phyloP scores from a whole-genome alignment of 2,113 vertebrate species.

The Madoqua kirkii region DNA sequence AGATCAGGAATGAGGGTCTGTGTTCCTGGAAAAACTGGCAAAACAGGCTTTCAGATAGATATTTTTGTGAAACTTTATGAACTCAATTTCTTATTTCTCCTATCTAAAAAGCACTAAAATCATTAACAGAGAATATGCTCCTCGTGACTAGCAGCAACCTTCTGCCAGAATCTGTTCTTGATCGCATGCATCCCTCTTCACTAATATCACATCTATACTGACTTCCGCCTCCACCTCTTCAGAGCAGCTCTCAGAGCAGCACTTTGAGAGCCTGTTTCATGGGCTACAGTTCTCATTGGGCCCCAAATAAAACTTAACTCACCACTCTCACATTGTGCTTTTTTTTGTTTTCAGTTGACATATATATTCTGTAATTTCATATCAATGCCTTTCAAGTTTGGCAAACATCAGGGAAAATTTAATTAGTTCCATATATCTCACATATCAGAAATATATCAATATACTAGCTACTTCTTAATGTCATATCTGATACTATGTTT shows the following conservation, averaged over 20 bases:
- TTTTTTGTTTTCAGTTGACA: not conserved
- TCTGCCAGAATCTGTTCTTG: not conserved
- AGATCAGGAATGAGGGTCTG: not conserved
- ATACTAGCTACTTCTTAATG: conserved; percentile 56
- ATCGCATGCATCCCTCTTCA: not conserved
- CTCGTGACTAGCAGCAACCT: not conserved
- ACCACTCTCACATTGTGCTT: not conserved
- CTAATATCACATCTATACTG: not conserved
- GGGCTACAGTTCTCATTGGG: not conserved
- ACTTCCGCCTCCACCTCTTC: not conserved
- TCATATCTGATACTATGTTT: not conserved
- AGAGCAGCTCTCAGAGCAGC: not conserved
- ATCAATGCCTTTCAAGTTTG: conserved; percentile 81
- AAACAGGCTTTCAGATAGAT: not conserved
- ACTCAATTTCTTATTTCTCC: not conserved
- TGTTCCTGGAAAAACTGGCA: not conserved
- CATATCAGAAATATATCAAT: conserved; percentile 73
- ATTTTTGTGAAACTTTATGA: not conserved
- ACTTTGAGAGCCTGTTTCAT: not conserved
- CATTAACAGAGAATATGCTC: not conserved
- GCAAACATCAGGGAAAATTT: conserved; percentile 80
- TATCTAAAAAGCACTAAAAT: not conserved
- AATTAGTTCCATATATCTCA: conserved; percentile 84
- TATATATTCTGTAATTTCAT: conserved; percentile 79
- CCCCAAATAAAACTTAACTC: not conserved